phyloP scores from a whole-genome alignment of 1,140 invertebrate genomes.

The Episyrphus balteatus region DNA sequence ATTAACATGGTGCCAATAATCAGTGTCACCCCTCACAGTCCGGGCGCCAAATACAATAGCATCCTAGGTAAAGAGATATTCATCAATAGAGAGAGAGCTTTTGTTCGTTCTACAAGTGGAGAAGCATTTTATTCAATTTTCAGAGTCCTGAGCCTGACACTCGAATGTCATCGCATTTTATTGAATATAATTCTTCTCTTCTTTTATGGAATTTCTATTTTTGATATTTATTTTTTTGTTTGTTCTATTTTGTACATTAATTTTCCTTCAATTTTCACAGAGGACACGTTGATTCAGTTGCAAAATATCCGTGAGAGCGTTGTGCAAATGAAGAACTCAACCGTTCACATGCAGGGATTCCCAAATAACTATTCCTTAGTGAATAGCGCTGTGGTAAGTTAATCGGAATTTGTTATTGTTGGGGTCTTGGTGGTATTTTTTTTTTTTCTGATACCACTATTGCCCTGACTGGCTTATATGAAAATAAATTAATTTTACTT shows the following conservation, averaged over 20 bases:
- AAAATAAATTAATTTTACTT: neutral
- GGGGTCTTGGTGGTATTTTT: neutral
- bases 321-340: conserved; percentile 35
- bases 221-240: neutral
- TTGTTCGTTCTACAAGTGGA: neutral
- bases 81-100: neutral
- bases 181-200: neutral
- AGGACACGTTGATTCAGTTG: conserved; percentile 38
- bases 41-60: conserved; percentile 42
- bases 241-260: neutral
- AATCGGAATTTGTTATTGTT: neutral
- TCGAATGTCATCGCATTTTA: no score
- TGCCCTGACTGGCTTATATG: neutral
- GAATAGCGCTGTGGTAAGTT: conserved; percentile 22
- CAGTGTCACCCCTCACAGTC: conserved; percentile 75
- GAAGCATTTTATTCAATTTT: neutral
- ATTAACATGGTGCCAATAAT: conserved; percentile 60
- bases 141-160: no score
- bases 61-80: conserved; percentile 24
- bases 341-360: conserved; percentile 17
- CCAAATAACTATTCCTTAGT: conserved; percentile 16
- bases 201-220: no score
- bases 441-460: neutral
- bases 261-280: conserved; percentile 12
- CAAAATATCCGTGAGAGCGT: conserved; percentile 35